Evolutionary conservation across 2,113 vertebrate species (phyloP).

Genomic region (Misgurnus anguillicaudatus): DNA sequence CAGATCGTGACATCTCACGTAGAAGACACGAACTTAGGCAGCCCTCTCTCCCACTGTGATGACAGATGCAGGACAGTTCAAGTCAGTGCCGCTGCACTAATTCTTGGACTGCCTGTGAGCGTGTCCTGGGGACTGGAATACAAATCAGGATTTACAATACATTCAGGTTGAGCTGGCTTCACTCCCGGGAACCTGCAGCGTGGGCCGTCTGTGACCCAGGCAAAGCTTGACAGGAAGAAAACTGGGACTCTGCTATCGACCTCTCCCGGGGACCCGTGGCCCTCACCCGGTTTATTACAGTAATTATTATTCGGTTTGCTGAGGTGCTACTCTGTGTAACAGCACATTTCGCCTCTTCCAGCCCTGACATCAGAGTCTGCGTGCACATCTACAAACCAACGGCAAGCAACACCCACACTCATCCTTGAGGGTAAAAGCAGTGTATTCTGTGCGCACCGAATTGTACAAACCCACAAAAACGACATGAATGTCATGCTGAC

Average conservation of each 20-base stretch:
- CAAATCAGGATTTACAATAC: conserved; percentile 64
- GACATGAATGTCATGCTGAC: conserved; percentile 13
- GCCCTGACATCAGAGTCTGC: conserved; percentile 4
- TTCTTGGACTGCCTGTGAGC: conserved; percentile 65
- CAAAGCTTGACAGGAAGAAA: conserved; percentile 52
- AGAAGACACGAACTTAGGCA: too few species aligned
- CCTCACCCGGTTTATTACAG: conserved; percentile 51
- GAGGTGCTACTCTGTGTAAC: neutral
- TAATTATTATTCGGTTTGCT: conserved; percentile 46
- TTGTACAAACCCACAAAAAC: conserved; percentile 29
- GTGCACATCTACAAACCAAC: conserved; percentile 7
- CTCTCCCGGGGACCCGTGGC: conserved; percentile 16
- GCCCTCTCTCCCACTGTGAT: conserved; percentile 59
- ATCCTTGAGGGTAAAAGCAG: conserved; percentile 43
- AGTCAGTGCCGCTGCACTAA: conserved; percentile 65
- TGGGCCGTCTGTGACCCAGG: conserved; percentile 63
- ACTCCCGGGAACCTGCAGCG: conserved; percentile 63
- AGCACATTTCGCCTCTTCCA: conserved; percentile 17
- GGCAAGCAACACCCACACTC: conserved; percentile 46
- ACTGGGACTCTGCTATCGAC: conserved; percentile 9
- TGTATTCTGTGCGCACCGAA: conserved; percentile 10
- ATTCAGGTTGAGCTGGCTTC: conserved; percentile 62
- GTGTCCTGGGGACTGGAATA: conserved; percentile 68
- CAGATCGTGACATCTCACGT: conserved; percentile 2
- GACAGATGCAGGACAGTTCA: conserved; percentile 64